Evolutionary conservation across 2,113 vertebrate genomes (phyloP), one percentile per base, ranked within the genome.

Genomic region (Dendrocopos noguchii): DNA sequence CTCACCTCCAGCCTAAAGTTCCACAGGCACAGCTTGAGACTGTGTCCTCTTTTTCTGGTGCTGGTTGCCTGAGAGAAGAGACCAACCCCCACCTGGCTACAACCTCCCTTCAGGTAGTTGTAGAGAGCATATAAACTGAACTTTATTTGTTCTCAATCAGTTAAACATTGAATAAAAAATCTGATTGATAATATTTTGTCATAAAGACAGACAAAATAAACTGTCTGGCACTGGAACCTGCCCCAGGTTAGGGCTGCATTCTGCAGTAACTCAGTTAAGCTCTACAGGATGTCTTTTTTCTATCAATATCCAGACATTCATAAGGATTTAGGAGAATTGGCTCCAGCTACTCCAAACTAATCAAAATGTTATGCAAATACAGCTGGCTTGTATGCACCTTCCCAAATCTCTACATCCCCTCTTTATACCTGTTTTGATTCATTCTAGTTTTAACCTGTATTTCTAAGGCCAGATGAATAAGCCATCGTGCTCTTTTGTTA

Each of bases 141-240:
- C 4, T 68, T 91, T 12, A 15, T 18, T 39, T 88, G 17, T n/a
- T 91, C 89, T 25, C 9, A 68, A 75, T 57, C 17, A 56, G 34
- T 33, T 72, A 7, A 77, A 6, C 7, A 25, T 0, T 15, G 13
- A 31, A 50, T 24, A 34, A 82, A 63, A 39, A 61, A 0, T 0
- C 33, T 27, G 28, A 53, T 10, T 46, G 13, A 74, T 46, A 52
- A 73, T 10, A 5, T 67, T 86, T 86, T 57, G 9, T 63, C 52
- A 13, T 86, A 80, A 77, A 56, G 29, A 39, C 18, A 74, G 74
- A 68, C 66, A 29, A 65, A 34, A 27, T 15, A 31, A 73, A 39
- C 13, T 10, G 4, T 60, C 46, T 17, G 12, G 8, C 21, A 59
- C 4, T 74, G 52, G 25, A 79, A 47, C 10, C 1, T 24, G 44